Percentiles rank a stretch among this genome's conserved stretches.
These are phyloP conservation scores for Zele albiditarsus DNA, from an alignment of 2,888 invertebrate genomes.

Conservation along the genomic window DNA sequence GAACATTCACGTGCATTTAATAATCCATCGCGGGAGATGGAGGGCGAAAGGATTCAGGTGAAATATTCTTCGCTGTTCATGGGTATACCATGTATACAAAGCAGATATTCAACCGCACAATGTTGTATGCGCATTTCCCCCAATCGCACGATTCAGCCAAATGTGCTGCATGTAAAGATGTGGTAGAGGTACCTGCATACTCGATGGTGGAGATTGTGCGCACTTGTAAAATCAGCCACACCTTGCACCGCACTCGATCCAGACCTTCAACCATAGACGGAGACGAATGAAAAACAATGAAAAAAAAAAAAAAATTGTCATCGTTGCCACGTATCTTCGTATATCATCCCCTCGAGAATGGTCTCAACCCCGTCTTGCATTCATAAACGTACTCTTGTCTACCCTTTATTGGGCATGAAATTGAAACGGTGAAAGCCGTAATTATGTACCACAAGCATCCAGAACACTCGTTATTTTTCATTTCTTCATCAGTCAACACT, in stretches of 20 bases:
- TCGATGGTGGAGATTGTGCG: slow-evolving; percentile 29
- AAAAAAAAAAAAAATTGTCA: neutral
- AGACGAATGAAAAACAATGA: too few relatives aligned
- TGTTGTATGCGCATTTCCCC: neutral
- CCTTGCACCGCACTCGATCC: slow-evolving; percentile 23
- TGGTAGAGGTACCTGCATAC: neutral
- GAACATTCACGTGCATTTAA: slow-evolving; percentile 15
- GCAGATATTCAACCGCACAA: slow-evolving; percentile 11
- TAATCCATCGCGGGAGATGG: neutral
- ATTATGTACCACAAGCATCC: neutral
- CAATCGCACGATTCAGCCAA: neutral
- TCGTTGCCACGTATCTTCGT: neutral
- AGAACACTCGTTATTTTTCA: neutral
- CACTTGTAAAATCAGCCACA: slow-evolving; percentile 35
- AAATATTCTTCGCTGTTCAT: neutral
- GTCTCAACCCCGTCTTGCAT: neutral
- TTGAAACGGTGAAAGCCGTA: neutral
- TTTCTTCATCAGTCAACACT: neutral
- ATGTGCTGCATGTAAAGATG: neutral
- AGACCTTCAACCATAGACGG: slow-evolving; percentile 20
- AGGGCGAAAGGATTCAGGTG: neutral
- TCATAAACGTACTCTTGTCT: neutral
- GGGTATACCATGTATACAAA: neutral
- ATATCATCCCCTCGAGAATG: slow-evolving; percentile 3
- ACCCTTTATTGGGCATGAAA: neutral